A percentile compares a stretch with the other conserved stretches of the same genome.
These are phyloP conservation scores for Crioceris asparagi DNA, from an alignment of 2,888 invertebrate genomes.

Conservation along the genomic window DNA sequence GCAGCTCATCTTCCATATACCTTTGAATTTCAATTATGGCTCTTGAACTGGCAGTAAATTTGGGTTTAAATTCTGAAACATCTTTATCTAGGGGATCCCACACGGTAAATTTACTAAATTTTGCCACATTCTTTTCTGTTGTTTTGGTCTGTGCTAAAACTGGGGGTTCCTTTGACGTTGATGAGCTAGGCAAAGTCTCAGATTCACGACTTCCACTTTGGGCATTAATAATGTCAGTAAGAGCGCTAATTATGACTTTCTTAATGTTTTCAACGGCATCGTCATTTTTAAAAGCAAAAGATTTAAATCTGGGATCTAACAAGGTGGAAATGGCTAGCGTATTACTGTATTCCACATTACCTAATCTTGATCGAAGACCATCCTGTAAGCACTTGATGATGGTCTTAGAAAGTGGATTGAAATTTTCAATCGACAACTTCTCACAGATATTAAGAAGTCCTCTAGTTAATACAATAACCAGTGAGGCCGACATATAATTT, in stretches of 20 bases:
- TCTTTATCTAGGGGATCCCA: too few species aligned
- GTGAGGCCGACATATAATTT: conserved; percentile 18
- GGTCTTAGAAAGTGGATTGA: not conserved
- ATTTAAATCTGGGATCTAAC: conserved; percentile 19
- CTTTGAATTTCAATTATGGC: conserved; percentile 16
- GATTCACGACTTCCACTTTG: not conserved
- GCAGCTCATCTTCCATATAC: conserved; percentile 14
- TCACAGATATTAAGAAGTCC: conserved; percentile 8
- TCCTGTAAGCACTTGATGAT: conserved; percentile 6
- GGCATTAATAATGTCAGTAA: not conserved
- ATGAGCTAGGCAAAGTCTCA: too few species aligned
- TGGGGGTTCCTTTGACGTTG: not conserved
- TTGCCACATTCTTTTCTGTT: too few species aligned
- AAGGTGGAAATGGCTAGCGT: conserved; percentile 14
- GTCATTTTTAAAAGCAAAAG: conserved; percentile 13
- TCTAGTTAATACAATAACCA: conserved; percentile 9
- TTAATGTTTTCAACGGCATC: conserved; percentile 4
- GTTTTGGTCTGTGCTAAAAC: too few species aligned
- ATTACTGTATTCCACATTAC: conserved; percentile 14
- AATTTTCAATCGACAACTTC: conserved; percentile 6
- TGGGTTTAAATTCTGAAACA: too few species aligned
- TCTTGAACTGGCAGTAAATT: conserved; percentile 11
- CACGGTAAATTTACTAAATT: too few species aligned
- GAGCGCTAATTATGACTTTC: conserved; percentile 1
- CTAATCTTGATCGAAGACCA: conserved; percentile 11